Evolutionary conservation across 2,888 invertebrate species (phyloP).

Genomic region (Coronaproctus castanopsis): DNA sequence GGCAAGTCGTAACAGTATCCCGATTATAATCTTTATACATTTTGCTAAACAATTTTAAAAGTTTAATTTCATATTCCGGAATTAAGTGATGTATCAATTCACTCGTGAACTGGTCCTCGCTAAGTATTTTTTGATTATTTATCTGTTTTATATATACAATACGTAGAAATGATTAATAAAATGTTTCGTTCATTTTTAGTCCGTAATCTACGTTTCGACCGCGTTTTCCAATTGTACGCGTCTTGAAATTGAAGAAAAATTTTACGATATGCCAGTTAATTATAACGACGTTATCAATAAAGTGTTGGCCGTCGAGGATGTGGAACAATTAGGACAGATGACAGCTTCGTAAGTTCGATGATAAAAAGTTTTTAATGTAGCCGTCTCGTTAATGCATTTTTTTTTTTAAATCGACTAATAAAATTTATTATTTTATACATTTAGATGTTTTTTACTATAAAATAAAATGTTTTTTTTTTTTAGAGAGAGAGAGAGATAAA

Average conservation of each 20-base stretch:
- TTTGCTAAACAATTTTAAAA: too few relatives aligned
- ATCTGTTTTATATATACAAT: too few relatives aligned
- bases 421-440: not conserved
- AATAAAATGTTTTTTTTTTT: constrained; percentile 1
- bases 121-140: too few relatives aligned
- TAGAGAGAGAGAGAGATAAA: too few relatives aligned
- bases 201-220: constrained; percentile 26
- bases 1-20: too few relatives aligned
- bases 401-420: not conserved
- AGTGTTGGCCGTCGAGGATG: constrained; percentile 24
- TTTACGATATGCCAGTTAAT: constrained; percentile 26
- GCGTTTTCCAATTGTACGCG: constrained; percentile 27
- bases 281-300: constrained; percentile 25
- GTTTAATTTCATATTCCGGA: too few relatives aligned
- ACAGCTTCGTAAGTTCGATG: constrained; percentile 22
- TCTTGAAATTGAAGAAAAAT: constrained; percentile 26
- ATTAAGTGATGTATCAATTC: too few relatives aligned
- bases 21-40: too few relatives aligned
- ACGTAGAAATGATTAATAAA: too few relatives aligned
- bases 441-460: too few relatives aligned
- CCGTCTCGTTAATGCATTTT: not conserved
- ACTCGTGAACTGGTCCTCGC: too few relatives aligned
- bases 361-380: not conserved
- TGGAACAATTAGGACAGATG: constrained; percentile 26
- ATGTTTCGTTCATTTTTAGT: not conserved